These are phyloP conservation scores for Sebastes miniatus DNA, from an alignment of 2,797 vertebrate species.

Conservation along the genomic window DNA sequence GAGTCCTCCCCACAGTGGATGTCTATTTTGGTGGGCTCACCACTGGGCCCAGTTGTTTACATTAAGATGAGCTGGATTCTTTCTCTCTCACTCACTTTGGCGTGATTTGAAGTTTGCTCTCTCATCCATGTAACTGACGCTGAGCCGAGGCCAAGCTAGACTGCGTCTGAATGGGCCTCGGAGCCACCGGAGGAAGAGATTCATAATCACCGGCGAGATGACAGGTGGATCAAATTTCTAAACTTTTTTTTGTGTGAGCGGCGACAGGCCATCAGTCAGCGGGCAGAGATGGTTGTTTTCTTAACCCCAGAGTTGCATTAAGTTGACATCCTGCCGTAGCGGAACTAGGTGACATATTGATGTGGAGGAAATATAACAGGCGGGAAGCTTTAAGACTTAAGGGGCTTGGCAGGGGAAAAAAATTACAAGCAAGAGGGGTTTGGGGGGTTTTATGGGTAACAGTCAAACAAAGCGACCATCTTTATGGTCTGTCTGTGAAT, in stretches of 20 bases:
- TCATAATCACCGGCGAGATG: conserved; percentile 78
- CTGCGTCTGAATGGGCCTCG: conserved; percentile 71
- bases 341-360: conserved; percentile 80
- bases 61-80: conserved; percentile 67
- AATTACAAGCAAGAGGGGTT: conserved; percentile 57
- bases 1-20: background rate
- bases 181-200: conserved; percentile 73
- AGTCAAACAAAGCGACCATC: conserved; percentile 70
- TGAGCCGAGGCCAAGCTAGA: conserved; percentile 65
- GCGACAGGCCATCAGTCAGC: conserved; percentile 79
- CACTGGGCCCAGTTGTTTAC: conserved; percentile 62
- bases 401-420: conserved; percentile 36
- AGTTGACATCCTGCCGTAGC: conserved; percentile 76
- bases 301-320: conserved; percentile 80
- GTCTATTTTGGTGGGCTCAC: conserved; percentile 59
- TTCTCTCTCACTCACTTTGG: conserved; percentile 27
- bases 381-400: conserved; percentile 71
- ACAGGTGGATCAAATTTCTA: conserved; percentile 84
- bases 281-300: conserved; percentile 75
- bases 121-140: conserved; percentile 73
- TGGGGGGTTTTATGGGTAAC: conserved; percentile 62
- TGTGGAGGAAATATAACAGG: conserved; percentile 77
- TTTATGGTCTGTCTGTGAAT: conserved; percentile 63
- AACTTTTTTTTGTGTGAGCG: conserved; percentile 77
- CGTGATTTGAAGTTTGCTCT: conserved; percentile 66